Percentiles rank a stretch among this genome's conserved stretches.
Conservation (phyloP, 2,888 invertebrate species). For the Callyntrura guangdongensis region DNA sequence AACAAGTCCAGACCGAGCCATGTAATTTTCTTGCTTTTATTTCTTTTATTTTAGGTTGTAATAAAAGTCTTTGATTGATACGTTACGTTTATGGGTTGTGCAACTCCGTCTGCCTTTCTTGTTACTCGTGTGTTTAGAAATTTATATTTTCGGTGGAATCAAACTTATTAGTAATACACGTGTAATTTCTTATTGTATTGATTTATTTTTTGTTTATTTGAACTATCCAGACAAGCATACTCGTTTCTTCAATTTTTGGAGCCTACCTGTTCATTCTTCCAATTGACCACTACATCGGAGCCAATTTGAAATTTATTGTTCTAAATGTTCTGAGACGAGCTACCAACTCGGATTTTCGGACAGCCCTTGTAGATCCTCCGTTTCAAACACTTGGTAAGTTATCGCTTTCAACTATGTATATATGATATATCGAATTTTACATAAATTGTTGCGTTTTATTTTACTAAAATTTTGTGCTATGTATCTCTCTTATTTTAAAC, state of each 20-base stretch:
- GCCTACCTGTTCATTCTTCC: conserved; percentile 89
- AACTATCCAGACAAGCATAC: conserved; percentile 87
- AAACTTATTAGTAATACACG: not conserved
- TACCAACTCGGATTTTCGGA: conserved; percentile 88
- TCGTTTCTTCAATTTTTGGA: conserved; percentile 89
- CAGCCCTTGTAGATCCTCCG: conserved; percentile 89
- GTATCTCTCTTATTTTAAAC: not conserved
- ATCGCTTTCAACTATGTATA: too few species aligned
- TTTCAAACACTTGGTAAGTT: conserved; percentile 86
- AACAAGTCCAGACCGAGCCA: too few species aligned
- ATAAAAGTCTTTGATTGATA: too few species aligned
- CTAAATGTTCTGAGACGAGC: conserved; percentile 90
- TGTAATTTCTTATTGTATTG: not conserved
- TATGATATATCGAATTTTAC: not conserved
- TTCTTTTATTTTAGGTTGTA: too few species aligned
- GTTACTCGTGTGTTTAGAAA: not conserved
- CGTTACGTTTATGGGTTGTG: too few species aligned
- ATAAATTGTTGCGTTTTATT: not conserved
- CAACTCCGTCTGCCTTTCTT: not conserved
- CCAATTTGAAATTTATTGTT: conserved; percentile 90
- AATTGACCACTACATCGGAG: conserved; percentile 89
- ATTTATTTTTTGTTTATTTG: conserved; percentile 80
- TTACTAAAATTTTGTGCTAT: not conserved
- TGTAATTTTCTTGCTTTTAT: too few species aligned
- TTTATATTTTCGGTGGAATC: not conserved